Conservation (phyloP, 2,113 vertebrate species). For the Phodopus roborovskii region DNA sequence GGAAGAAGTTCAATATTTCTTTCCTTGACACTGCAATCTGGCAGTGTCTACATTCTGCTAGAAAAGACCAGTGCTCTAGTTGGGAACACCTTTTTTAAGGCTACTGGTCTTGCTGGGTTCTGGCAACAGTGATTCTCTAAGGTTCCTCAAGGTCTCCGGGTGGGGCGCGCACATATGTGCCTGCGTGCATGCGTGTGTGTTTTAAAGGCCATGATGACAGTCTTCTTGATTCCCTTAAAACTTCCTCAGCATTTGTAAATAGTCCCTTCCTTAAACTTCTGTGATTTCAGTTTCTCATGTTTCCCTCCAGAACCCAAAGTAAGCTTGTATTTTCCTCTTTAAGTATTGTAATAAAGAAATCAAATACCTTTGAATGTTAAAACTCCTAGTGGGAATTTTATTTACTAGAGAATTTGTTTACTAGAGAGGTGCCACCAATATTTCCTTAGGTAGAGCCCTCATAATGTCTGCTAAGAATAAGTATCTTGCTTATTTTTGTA, state of each 20-base stretch:
- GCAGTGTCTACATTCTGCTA: neutral
- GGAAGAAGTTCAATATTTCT: neutral
- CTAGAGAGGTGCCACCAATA: neutral
- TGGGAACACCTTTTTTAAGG: neutral
- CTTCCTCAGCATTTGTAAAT: constrained; percentile 3
- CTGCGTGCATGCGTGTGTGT: no score
- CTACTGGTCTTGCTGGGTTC: neutral
- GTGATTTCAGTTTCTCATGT: constrained; percentile 54
- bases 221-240: neutral
- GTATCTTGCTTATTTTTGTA: neutral
- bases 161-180: no score
- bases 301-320: constrained; percentile 19
- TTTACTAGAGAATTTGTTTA: neutral
- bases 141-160: neutral
- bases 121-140: neutral
- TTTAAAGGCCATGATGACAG: neutral
- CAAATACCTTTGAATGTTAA: constrained; percentile 13
- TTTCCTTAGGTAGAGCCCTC: neutral
- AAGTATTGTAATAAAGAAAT: neutral
- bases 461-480: neutral
- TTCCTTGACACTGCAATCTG: neutral
- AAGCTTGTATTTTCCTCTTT: constrained; percentile 27
- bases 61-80: neutral
- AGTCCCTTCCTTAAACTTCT: constrained; percentile 44
- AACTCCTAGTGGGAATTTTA: constrained; percentile 22